Evolutionary conservation across 2,888 invertebrate species (phyloP), one percentile per base, ranked within the genome.

Genomic region (Metopia argyrocephala): DNA sequence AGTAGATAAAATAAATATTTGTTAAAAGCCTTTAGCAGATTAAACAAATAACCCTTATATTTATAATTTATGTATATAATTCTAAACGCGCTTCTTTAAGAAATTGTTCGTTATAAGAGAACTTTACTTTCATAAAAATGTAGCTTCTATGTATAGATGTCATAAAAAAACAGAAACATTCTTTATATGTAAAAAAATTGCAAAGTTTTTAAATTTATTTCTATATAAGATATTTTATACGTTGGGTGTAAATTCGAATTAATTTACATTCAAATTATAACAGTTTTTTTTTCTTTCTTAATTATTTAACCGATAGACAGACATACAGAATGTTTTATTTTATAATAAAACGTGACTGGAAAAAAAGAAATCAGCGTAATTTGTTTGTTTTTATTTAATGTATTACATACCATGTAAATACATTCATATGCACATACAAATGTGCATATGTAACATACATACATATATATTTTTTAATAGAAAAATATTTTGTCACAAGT

Each of bases 261-360:
- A 59, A 79, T 70, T 79, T 79, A 75, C 75, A 71, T 75, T 59
- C 52, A 70, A 75, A 75, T 59, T 65, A 66, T 66, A 75, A 56
- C 28, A 71, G 9, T 50, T 75, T 23, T 18, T 59, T 56, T 50
- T 18, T 54, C 15, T 21, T 54, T 45, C 18, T 61, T 27, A 28
- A 61, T n/a, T 45, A 45, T 48, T 38, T 59, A 21, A 31, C 38
- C 15, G 38, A 12, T 57, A 48, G 9, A 28, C 54, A 62, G 18
- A 56, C 28, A 56, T 21, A 25, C 45, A 38, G 21, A 65, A 50
- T 6, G n/a, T 50, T 78, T 56, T 38, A 38, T 21, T 61, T 46
- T 28, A 52, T 23, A 54, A 57, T 9, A 64, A 56, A 76, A 70
- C 79, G 70, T 79, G 79, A 75, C 70, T 70, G n/a, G 75, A 64